These are phyloP conservation scores for Columbina picui DNA, from an alignment of 2,113 vertebrate species.

Conservation along the genomic window DNA sequence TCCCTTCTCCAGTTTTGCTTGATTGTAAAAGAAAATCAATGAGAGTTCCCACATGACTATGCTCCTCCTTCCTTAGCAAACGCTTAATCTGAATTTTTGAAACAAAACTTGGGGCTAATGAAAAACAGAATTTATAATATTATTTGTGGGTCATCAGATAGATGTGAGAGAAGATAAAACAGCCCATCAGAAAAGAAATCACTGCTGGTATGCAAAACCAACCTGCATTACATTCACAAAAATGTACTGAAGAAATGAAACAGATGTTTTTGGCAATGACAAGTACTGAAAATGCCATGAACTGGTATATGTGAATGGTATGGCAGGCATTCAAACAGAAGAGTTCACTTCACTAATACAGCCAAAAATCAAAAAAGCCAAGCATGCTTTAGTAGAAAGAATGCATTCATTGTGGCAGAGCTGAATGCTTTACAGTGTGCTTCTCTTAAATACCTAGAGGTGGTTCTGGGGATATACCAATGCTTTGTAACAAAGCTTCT, in stretches of 20 bases:
- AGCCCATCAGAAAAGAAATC: conserved; percentile 66
- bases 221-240: background rate
- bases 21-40: background rate
- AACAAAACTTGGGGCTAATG: background rate
- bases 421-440: conserved; percentile 22
- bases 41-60: background rate
- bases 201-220: background rate
- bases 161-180: background rate
- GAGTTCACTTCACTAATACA: conserved; percentile 48
- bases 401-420: conserved; percentile 5
- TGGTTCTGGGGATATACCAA: conserved; percentile 96
- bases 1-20: background rate
- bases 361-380: conserved; percentile 58
- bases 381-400: conserved; percentile 50
- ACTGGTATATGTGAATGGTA: conserved; percentile 22
- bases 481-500: conserved; percentile 94
- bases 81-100: background rate
- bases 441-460: conserved; percentile 85
- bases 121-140: background rate
- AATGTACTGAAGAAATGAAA: conserved; percentile 23
- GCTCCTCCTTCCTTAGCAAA: background rate
- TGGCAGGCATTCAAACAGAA: conserved; percentile 60
- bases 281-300: conserved; percentile 44
- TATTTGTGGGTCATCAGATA: background rate
- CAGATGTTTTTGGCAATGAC: conserved; percentile 28